Evolutionary conservation across 2,888 invertebrate genomes (phyloP).

Genomic region (Prosapia bicincta): DNA sequence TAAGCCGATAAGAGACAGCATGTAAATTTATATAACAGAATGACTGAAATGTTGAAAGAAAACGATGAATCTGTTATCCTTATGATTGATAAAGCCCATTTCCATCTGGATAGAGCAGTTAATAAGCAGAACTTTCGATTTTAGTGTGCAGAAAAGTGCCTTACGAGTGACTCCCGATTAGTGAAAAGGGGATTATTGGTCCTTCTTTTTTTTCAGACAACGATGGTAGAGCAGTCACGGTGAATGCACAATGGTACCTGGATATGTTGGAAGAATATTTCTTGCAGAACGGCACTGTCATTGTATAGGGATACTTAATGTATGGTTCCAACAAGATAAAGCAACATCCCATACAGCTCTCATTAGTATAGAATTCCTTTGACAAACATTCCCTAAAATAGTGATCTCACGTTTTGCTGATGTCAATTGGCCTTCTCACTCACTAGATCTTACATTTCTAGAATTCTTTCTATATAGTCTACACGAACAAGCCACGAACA

Average conservation of each 20-base stretch:
- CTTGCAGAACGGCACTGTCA: neutral
- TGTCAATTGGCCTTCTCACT: neutral
- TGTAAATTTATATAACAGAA: neutral
- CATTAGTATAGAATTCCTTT: neutral
- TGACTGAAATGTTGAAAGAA: neutral
- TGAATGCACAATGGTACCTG: too few species aligned
- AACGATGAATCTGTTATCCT: neutral
- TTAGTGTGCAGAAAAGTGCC: neutral
- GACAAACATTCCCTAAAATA: too few species aligned
- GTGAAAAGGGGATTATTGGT: neutral
- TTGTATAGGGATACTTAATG: too few species aligned
- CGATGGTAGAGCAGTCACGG: too few species aligned
- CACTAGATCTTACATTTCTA: neutral
- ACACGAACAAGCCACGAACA: neutral
- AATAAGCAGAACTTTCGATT: neutral
- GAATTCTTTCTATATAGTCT: neutral
- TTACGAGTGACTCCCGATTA: neutral
- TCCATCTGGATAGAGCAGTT: neutral
- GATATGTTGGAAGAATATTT: neutral
- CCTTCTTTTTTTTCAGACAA: neutral
- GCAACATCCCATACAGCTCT: neutral
- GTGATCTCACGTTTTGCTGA: too few species aligned
- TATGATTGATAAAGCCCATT: neutral
- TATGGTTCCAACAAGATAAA: too few species aligned
- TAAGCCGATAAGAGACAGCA: neutral